Evolutionary conservation across 2,888 invertebrate species (phyloP), one percentile per base, ranked within the genome.

Genomic region (Hypomecis atomaria): DNA sequence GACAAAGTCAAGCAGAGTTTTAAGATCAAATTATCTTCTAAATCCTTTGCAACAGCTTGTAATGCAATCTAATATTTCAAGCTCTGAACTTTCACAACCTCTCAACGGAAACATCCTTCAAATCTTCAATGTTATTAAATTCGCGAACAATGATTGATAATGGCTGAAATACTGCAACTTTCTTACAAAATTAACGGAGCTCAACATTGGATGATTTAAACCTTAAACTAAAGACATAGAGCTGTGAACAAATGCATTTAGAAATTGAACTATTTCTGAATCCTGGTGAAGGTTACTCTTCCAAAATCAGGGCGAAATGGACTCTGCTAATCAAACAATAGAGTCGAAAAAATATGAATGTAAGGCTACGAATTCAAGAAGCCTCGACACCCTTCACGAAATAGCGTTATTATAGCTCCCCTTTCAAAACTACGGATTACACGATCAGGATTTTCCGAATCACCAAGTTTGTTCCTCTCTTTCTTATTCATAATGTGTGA

Each of bases 91-190:
- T 74, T 79, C 83, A 47, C 65, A 73, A 70, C 70, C 79, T 77
- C 75, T 84, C 75, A 73, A 55, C 72, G 69, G 67, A 64, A 68
- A 70, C 83, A 87, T 88, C 81, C 74, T 77, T 87, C 88, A 85
- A 80, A 75, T 71, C 76, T 66, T 72, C 77, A 81, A 74, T 82
- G 80, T 86, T 87, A 88, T 88, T 89, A 88, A 82, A 89, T 82
- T 81, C 79, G 73, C 70, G 78, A 85, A 83, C 82, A 78, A 86
- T 87, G 86, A 90, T 88, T 84, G 83, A 88, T 87, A 78, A 83
- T 76, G 67, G 74, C 73, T 64, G 73, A 71, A 74, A 74, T 73
- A 70, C 74, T 77, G 66, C 58, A 59, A 57, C 54, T 61, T 40
- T 71, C 63, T 70, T 67, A 65, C 72, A 66, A 66, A 67, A 55